Conservation (phyloP, 2,113 vertebrate genomes). For the Leucopsar rothschildi region DNA sequence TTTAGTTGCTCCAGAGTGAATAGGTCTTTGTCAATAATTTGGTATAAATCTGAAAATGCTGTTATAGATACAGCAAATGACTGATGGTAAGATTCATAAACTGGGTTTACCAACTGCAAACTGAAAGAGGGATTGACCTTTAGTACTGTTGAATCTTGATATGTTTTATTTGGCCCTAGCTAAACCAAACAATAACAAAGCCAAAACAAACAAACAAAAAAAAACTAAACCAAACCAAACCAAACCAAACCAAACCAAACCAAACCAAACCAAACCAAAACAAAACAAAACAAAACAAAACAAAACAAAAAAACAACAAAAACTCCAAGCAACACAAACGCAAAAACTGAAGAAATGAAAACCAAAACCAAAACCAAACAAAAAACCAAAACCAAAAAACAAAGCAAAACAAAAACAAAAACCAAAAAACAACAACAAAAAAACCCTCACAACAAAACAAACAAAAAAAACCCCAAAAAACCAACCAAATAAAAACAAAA, state of each 20-base stretch:
- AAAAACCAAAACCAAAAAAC: no score
- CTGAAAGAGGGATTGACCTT: neutral
- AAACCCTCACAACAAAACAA: no score
- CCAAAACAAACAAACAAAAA: no score
- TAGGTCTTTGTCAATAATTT: neutral
- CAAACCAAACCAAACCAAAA: no score
- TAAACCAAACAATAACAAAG: neutral
- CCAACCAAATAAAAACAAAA: neutral
- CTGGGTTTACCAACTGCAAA: neutral
- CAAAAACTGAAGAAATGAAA: neutral
- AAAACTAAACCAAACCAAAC: fast-evolving
- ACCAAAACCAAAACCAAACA: neutral
- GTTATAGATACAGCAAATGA: neutral
- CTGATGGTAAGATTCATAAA: neutral
- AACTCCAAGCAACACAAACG: neutral
- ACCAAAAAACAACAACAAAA: no score
- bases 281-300: no score
- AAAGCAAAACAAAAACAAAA: no score
- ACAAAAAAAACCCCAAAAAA: no score
- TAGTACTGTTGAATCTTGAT: neutral
- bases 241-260: neutral
- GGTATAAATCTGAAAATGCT: neutral
- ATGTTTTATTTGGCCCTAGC: neutral
- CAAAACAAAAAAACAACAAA: no score
- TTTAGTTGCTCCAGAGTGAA: neutral